Evolutionary conservation across 1,140 invertebrate genomes (phyloP), one percentile per base, ranked within the genome.

Genomic region (Pseudomyrmex sp.): DNA sequence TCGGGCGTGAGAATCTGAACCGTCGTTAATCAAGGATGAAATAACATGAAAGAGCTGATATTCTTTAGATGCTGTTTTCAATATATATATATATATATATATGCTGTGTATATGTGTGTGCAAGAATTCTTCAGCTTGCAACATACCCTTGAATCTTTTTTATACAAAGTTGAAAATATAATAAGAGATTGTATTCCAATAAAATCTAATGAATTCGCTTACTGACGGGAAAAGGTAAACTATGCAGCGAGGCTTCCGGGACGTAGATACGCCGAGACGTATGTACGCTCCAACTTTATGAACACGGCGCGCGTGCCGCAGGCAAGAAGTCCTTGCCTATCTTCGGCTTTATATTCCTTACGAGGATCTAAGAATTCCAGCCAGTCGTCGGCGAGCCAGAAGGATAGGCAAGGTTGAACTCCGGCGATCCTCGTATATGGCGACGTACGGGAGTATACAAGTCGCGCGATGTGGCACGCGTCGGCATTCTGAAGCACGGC

Each of bases 401-500:
- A 63, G 80, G 46, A 82, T 79, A 74, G 80, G 59, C n/a, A 61
- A 65, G 62, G 48, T 48, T n/a, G 23, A 20, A 82, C 61, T 26
- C 15, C 23, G 52, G 8, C 48, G 83, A 72, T 58, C 59, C 20
- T 83, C 89, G 69, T 88, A 88, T 87, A 91, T 89, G 90, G 91
- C 35, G 35, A 88, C 87, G 91, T 88, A 77, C 82, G 66, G 85
- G 85, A 85, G 35, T 35, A 7, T 35, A 35, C 89, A 91, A 88
- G 85, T 88, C 87, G 82, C 90, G 74, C 88, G 85, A 89, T 83
- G 85, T 84, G 86, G 88, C 89, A 92, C 91, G 91, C 89, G 91
- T 91, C 89, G 88, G 83, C 89, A 89, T 92, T 89, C 88, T 89
- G 73, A 85, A 85, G 82, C 76, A 84, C 75, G 84, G 74, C 66